A percentile compares a stretch with the other conserved stretches of the same genome.
Evolutionary conservation across 92 coral and sea anemone genomes (phyloP).

Genomic region (Pocillopora grandis): DNA sequence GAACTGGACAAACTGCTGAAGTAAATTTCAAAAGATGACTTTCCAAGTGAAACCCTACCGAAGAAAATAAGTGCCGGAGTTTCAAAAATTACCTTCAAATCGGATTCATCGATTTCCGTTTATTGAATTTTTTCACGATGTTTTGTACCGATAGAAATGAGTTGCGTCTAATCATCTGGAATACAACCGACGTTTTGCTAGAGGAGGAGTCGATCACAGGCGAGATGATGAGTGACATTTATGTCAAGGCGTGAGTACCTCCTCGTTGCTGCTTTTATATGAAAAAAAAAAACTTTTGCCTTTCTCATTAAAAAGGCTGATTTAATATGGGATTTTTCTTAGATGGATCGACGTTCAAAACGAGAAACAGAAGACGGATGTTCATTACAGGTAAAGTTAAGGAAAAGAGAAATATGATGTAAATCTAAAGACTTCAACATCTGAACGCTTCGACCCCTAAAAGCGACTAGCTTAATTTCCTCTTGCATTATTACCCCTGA

Average conservation of each 20-base stretch:
- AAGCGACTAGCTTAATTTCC: no score
- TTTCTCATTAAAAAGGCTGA: neutral
- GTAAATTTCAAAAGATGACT: no score
- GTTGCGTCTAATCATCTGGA: conserved; percentile 90
- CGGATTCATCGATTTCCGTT: neutral
- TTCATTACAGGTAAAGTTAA: conserved; percentile 70
- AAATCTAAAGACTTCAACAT: neutral
- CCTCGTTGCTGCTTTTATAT: neutral
- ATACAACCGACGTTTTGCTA: conserved; percentile 84
- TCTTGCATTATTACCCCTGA: no score
- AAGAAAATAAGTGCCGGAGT: no score
- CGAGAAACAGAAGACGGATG: conserved; percentile 82
- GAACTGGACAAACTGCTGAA: no score
- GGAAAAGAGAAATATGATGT: neutral
- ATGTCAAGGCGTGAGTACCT: conserved; percentile 83
- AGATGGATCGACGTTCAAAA: conserved; percentile 83
- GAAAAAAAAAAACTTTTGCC: neutral
- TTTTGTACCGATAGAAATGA: conserved; percentile 52
- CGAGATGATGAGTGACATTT: conserved; percentile 93
- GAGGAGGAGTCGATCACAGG: conserved; percentile 95
- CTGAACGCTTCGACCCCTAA: no score
- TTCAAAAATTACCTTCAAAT: no score
- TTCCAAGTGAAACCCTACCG: no score
- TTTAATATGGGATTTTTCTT: neutral
- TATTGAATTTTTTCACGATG: neutral